These are phyloP conservation scores for Cyprinodon variegatus DNA, from an alignment of 2,113 vertebrate species.

Conservation along the genomic window DNA sequence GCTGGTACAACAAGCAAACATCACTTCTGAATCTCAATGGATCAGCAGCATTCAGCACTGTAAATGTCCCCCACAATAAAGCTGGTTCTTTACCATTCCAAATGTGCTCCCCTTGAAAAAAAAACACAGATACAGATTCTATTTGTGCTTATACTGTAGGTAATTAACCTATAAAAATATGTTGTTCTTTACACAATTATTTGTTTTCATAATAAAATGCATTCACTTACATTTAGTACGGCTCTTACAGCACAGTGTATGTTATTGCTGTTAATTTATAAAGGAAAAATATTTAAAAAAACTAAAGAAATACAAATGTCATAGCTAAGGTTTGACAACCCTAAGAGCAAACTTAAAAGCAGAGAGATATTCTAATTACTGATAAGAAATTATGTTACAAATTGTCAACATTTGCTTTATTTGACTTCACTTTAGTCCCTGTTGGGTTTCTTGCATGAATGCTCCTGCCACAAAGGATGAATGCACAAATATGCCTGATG, in stretches of 20 bases:
- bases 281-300: too few species aligned
- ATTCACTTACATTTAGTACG: too few species aligned
- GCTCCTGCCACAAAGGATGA: conserved; percentile 15
- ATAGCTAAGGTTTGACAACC: background rate
- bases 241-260: too few species aligned
- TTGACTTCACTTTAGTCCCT: conserved; percentile 2
- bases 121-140: background rate
- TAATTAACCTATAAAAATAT: too few species aligned
- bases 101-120: background rate
- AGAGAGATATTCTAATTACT: background rate
- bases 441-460: conserved; percentile 19
- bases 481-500: background rate
- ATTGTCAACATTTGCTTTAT: conserved; percentile 20
- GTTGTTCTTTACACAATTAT: too few species aligned
- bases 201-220: too few species aligned
- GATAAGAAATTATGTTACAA: background rate
- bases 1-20: background rate
- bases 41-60: conserved; percentile 2
- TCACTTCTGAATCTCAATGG: conserved; percentile 1
- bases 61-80: background rate
- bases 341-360: background rate
- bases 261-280: too few species aligned
- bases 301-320: too few species aligned
- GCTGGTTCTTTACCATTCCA: background rate
- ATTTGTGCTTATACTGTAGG: too few species aligned